These are phyloP conservation scores for Corythoichthys intestinalis DNA, from an alignment of 2,113 vertebrate genomes.

Conservation along the genomic window DNA sequence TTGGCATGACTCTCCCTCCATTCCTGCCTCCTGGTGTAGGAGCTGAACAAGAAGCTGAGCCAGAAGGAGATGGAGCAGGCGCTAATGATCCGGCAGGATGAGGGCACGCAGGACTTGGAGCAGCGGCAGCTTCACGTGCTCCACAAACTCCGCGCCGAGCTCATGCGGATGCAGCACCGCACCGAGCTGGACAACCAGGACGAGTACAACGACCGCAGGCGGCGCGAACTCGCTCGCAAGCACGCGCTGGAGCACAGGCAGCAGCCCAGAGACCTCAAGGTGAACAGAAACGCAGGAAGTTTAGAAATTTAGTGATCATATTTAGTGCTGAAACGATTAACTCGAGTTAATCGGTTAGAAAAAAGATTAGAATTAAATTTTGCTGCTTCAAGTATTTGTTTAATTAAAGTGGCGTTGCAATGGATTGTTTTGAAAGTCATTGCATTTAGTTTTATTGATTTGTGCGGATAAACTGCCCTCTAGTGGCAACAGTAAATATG, in stretches of 20 bases:
- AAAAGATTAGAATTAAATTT: too few relatives aligned
- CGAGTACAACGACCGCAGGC: conserved; percentile 93
- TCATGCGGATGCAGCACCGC: conserved; percentile 97
- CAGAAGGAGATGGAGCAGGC: conserved; percentile 99
- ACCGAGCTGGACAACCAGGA: conserved; percentile 98
- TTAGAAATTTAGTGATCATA: too few relatives aligned
- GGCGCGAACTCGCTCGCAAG: conserved; percentile 94
- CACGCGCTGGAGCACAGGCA: conserved; percentile 97
- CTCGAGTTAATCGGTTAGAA: too few relatives aligned
- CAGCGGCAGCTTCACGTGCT: conserved; percentile 91
- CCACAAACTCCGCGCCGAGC: conserved; percentile 93
- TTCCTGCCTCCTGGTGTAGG: conserved; percentile 62
- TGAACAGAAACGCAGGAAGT: neutral
- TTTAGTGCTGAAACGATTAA: too few relatives aligned
- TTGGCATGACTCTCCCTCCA: too few relatives aligned
- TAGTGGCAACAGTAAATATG: too few relatives aligned
- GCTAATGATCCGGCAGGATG: conserved; percentile 96
- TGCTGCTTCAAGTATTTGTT: too few relatives aligned
- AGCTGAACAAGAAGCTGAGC: conserved; percentile 94
- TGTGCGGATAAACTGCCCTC: too few relatives aligned
- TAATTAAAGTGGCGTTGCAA: too few relatives aligned
- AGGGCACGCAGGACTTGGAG: conserved; percentile 95
- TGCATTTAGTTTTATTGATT: too few relatives aligned
- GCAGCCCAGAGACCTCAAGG: conserved; percentile 98
- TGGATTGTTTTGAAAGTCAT: too few relatives aligned